Base-by-base conservation (phyloP, 1,140 invertebrate genomes). In the Aphelinus certus region DNA sequence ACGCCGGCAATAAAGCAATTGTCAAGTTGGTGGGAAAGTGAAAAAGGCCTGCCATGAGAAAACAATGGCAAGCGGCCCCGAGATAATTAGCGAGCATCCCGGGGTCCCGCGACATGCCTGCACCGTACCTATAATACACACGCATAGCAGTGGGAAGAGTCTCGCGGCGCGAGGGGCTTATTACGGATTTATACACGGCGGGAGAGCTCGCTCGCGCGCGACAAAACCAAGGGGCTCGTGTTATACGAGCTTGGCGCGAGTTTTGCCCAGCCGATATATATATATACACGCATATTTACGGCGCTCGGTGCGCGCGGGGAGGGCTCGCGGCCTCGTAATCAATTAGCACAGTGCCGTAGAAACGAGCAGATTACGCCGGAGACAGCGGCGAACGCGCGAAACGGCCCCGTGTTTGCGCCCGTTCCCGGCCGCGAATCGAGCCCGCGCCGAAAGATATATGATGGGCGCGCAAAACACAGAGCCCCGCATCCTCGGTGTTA, bases 111-210 rank as follows among this genome's bases (percentile, higher is more conserved):
- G 26, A 26, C 26, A 26, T 26, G 26, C 26, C 26, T 26, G 26
- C 55, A 58, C 10, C 7, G 56, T 46, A 46, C 10, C 43, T 10
- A 47, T 3, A 10, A 26, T 61, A 61, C 26, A 7, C 10, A 63
- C 43, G 10, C 9, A n/a, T 9, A 46, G 43, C 9, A 63, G 2
- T 62, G 45, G 6, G 26, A 26, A 26, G 26, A 26, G 26, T 26
- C 26, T 26, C 26, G 26, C 26, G 26, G 46, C 7, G 46, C n/a
- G 82, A 79, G 70, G 81, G 79, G 79, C 81, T 86, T 83, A 84
- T 86, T 87, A 85, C 79, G 81, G 82, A 86, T 87, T 87, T 87
- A 87, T 81, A 82, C 75, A 78, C 73, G 75, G 78, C 78, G 78
- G 9, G 58, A 69, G 61, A 26, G 58, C 58, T 26, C 26, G 26